These are phyloP conservation scores for Drosophila colorata DNA, from an alignment of 2,888 invertebrate species.

Conservation along the genomic window DNA sequence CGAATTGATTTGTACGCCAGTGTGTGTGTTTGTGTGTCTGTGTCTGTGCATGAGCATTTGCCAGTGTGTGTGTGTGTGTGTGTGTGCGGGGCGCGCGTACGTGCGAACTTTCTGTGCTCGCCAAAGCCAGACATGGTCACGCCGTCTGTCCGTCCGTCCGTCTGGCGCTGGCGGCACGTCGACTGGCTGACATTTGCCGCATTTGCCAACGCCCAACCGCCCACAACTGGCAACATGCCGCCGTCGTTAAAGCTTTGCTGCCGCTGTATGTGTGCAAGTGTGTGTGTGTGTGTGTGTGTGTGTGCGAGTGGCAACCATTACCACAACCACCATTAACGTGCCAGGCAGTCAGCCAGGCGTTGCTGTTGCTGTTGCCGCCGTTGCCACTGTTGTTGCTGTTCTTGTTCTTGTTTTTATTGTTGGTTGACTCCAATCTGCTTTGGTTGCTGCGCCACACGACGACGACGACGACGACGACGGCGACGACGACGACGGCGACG, in stretches of 20 bases:
- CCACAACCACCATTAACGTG: constrained; percentile 80
- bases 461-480: constrained; percentile 35
- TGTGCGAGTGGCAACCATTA: constrained; percentile 77
- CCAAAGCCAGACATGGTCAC: constrained; percentile 80
- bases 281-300: constrained; percentile 37
- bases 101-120: constrained; percentile 75
- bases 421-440: constrained; percentile 82
- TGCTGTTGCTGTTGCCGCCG: constrained; percentile 69
- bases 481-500: constrained; percentile 34
- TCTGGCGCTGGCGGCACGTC: constrained; percentile 70
- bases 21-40: constrained; percentile 31
- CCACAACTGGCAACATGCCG: constrained; percentile 79
- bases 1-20: constrained; percentile 76
- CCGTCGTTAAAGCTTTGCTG: constrained; percentile 72
- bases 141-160: constrained; percentile 71
- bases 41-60: constrained; percentile 22
- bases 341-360: constrained; percentile 74
- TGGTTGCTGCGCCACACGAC: constrained; percentile 80
- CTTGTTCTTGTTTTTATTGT: constrained; percentile 79
- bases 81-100: constrained; percentile 62
- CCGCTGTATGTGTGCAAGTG: constrained; percentile 16
- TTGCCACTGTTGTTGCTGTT: constrained; percentile 46
- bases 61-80: constrained; percentile 39
- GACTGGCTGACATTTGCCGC: constrained; percentile 80
- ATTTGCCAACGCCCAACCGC: constrained; percentile 72